A percentile compares a stretch with the other conserved stretches of the same genome.
Evolutionary conservation across 2,888 invertebrate species (phyloP).

Genomic region (Apamea monoglypha): DNA sequence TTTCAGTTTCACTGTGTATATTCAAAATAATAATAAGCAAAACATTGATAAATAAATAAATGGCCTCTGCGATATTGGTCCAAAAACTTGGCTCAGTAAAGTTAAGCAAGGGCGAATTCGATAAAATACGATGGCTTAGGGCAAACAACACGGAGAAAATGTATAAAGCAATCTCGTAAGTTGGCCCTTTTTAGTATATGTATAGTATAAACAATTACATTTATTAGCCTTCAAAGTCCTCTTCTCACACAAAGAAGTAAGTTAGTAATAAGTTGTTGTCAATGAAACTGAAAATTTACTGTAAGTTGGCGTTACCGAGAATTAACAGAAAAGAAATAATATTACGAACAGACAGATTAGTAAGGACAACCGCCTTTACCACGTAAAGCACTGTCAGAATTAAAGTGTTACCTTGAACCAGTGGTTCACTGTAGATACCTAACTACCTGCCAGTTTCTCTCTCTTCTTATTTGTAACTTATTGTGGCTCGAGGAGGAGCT

Average conservation of each 20-base stretch:
- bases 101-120: slow-evolving; percentile 66
- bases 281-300: not conserved
- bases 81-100: slow-evolving; percentile 69
- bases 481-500: not conserved
- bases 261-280: not conserved
- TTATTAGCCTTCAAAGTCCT: not conserved
- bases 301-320: not conserved
- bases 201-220: too few species aligned
- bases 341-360: not conserved
- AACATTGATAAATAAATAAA: slow-evolving; percentile 3
- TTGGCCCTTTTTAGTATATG: not conserved
- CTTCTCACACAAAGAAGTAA: not conserved
- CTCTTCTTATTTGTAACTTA: too few species aligned
- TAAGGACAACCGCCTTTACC: not conserved
- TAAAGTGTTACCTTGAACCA: slow-evolving; percentile 9
- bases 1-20: not conserved
- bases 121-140: slow-evolving; percentile 67
- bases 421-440: not conserved
- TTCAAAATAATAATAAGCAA: not conserved
- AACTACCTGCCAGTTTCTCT: not conserved
- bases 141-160: slow-evolving; percentile 60
- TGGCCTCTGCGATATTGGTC: slow-evolving; percentile 65
- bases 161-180: slow-evolving; percentile 49
- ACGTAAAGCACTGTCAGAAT: not conserved
- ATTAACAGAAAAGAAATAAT: not conserved